phyloP scores from a whole-genome alignment of 1,140 invertebrate species.

The Triops longicaudatus region DNA sequence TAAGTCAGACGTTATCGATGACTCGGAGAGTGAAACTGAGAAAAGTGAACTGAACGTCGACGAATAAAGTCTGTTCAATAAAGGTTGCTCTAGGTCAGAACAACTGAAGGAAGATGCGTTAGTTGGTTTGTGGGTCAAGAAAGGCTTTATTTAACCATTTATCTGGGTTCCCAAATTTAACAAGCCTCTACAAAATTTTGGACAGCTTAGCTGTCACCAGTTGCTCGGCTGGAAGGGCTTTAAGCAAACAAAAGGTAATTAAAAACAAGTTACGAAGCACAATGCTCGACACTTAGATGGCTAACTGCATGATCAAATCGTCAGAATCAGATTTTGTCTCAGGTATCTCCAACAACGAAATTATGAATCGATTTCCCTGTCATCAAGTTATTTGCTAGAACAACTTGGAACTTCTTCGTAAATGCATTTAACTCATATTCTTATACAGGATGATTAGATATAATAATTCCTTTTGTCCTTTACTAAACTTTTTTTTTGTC shows the following conservation, averaged over 20 bases:
- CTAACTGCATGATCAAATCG: conserved; percentile 10
- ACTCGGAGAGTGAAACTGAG: background rate
- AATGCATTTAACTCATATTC: too few relatives aligned
- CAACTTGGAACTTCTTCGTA: conserved; percentile 23
- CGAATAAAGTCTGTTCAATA: background rate
- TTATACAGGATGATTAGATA: too few relatives aligned
- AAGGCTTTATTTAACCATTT: conserved; percentile 16
- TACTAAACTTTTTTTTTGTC: too few relatives aligned
- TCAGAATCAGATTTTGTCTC: conserved; percentile 19
- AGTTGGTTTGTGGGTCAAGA: background rate
- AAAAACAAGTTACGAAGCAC: conserved; percentile 21
- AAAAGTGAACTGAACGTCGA: background rate
- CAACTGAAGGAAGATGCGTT: background rate
- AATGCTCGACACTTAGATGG: conserved; percentile 22
- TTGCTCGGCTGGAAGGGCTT: conserved; percentile 22
- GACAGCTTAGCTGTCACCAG: conserved; percentile 16
- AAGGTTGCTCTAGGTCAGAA: background rate
- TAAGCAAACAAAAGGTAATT: conserved; percentile 22
- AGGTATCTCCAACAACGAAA: conserved; percentile 19
- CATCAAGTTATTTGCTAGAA: conserved; percentile 24
- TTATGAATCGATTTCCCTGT: conserved; percentile 22
- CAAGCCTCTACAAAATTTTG: conserved; percentile 8
- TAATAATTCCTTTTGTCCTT: too few relatives aligned
- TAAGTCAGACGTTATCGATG: background rate
- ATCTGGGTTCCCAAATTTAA: conserved; percentile 10